phyloP scores from a whole-genome alignment of 2,113 vertebrate genomes.

The Myiopsitta monachus region DNA sequence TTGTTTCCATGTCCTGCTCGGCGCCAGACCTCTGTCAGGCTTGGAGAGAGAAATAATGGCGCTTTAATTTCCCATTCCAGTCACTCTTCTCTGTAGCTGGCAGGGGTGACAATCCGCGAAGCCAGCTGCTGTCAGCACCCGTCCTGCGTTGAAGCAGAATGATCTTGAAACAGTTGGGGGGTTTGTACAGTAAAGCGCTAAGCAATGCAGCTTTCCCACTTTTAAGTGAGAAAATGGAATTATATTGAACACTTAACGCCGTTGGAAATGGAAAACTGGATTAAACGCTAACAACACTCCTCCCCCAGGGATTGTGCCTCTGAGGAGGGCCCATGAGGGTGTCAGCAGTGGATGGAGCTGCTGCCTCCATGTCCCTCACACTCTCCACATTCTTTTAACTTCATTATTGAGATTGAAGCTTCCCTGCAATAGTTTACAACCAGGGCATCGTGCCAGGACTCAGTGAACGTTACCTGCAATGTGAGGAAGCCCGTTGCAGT shows the following conservation, averaged over 20 bases:
- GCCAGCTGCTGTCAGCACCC: neutral
- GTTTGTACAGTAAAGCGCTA: neutral
- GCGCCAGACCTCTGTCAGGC: neutral
- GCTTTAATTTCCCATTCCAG: neutral
- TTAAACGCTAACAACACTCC: too few relatives aligned
- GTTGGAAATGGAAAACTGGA: neutral
- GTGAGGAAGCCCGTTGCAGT: rapidly evolving
- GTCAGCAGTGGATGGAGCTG: too few relatives aligned
- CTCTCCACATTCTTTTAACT: neutral
- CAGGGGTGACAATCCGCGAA: neutral
- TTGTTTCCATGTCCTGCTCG: neutral
- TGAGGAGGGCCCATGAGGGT: too few relatives aligned
- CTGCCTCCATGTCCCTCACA: neutral
- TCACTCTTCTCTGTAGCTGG: neutral
- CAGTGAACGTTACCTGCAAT: neutral
- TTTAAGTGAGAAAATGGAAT: rapidly evolving
- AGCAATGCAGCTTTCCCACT: rapidly evolving
- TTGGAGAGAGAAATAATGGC: neutral
- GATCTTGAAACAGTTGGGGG: neutral
- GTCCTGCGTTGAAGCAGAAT: rapidly evolving
- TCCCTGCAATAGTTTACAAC: neutral
- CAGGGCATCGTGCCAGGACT: rapidly evolving
- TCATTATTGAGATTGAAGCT: neutral
- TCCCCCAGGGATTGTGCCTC: too few relatives aligned
- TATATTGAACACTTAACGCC: rapidly evolving